These are phyloP conservation scores for Eueides isabella DNA, from an alignment of 1,140 invertebrate species.

Conservation along the genomic window DNA sequence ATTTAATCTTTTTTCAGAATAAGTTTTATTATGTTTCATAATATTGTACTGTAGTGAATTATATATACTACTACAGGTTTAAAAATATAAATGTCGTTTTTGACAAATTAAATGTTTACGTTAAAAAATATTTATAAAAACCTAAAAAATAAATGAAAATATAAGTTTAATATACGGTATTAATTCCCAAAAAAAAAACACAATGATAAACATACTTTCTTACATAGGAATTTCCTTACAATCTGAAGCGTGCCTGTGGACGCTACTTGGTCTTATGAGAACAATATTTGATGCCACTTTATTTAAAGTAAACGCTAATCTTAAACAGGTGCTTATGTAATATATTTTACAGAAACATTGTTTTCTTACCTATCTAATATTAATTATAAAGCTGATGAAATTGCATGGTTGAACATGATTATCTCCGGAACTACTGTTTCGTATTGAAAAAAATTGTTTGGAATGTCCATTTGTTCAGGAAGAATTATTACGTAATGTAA, in stretches of 20 bases:
- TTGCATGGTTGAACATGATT: no score
- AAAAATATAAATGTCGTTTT: neutral
- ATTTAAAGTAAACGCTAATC: slow-evolving; percentile 76
- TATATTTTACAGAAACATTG: neutral
- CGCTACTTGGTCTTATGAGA: slow-evolving; percentile 64
- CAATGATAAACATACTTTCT: slow-evolving; percentile 68
- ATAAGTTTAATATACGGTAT: slow-evolving; percentile 1
- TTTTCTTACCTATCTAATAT: no score
- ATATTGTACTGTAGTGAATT: neutral
- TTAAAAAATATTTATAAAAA: neutral
- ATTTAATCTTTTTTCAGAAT: no score
- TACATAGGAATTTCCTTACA: slow-evolving; percentile 70
- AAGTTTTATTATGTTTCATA: neutral
- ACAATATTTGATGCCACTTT: slow-evolving; percentile 75
- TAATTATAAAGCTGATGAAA: no score
- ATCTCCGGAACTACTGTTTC: no score
- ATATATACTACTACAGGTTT: neutral
- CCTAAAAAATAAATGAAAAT: neutral
- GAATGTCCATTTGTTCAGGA: no score
- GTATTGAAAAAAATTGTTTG: no score
- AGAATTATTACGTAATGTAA: no score
- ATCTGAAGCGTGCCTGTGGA: slow-evolving; percentile 73
- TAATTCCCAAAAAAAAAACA: slow-evolving; percentile 32
- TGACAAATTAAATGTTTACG: neutral
- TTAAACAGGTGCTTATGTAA: slow-evolving; percentile 64